Percentiles rank a stretch among this genome's conserved stretches.
These are phyloP conservation scores for Bovichtus variegatus DNA, from an alignment of 2,797 vertebrate genomes.

Conservation along the genomic window DNA sequence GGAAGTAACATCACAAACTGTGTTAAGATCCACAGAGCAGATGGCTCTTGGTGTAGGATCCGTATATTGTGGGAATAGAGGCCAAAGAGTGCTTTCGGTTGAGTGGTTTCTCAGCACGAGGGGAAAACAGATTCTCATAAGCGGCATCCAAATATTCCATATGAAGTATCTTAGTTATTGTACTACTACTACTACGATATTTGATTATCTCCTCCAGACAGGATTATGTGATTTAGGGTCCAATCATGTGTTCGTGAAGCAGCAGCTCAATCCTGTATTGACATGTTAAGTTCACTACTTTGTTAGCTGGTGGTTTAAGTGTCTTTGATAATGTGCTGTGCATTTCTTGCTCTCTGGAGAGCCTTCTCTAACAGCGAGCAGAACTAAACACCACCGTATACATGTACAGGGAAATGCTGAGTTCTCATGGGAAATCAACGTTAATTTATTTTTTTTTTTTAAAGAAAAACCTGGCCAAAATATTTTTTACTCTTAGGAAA, in stretches of 20 bases:
- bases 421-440: background rate
- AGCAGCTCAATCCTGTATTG: slow-evolving; percentile 20
- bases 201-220: slow-evolving; percentile 10
- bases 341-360: slow-evolving; percentile 70
- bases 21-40: slow-evolving; percentile 56
- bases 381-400: slow-evolving; percentile 4
- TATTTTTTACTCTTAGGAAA: background rate
- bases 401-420: background rate
- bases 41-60: slow-evolving; percentile 64
- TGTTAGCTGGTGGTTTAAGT: slow-evolving; percentile 51
- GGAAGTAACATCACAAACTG: slow-evolving; percentile 27
- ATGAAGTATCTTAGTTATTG: slow-evolving; percentile 8
- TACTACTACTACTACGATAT: background rate
- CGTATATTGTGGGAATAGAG: slow-evolving; percentile 43
- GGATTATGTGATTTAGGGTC: slow-evolving; percentile 15
- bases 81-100: slow-evolving; percentile 56
- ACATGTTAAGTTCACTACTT: slow-evolving; percentile 31
- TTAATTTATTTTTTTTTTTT: too few species aligned
- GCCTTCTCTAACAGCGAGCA: background rate
- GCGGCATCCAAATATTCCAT: slow-evolving; percentile 17
- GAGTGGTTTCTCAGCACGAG: slow-evolving; percentile 56
- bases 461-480: background rate
- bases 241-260: slow-evolving; percentile 47
- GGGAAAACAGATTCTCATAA: slow-evolving; percentile 44
- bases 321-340: slow-evolving; percentile 69